These are phyloP conservation scores for Mugil cephalus DNA, from an alignment of 2,113 vertebrate species.

Conservation along the genomic window DNA sequence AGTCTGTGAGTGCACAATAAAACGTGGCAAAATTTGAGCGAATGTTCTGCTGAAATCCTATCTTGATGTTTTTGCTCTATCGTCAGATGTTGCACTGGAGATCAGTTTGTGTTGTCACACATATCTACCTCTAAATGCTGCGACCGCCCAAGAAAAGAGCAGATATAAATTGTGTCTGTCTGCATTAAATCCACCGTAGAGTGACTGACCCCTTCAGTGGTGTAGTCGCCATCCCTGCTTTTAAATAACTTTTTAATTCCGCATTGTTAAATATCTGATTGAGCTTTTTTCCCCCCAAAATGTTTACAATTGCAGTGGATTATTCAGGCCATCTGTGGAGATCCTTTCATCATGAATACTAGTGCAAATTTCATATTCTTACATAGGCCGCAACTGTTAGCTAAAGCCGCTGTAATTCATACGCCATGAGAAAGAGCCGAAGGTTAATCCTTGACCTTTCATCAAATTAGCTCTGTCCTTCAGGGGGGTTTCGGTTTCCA, in stretches of 20 bases:
- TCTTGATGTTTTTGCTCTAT: too few species aligned
- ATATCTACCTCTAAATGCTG: too few species aligned
- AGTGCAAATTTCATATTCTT: not conserved
- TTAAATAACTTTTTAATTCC: not conserved
- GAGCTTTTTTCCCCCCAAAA: too few species aligned
- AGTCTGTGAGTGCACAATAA: too few species aligned
- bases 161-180: not conserved
- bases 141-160: not conserved
- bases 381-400: not conserved
- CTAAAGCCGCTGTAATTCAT: slow-evolving; percentile 17
- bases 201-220: too few species aligned
- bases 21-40: too few species aligned
- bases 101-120: slow-evolving; percentile 1
- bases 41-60: too few species aligned
- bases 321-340: not conserved
- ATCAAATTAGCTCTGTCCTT: slow-evolving; percentile 45
- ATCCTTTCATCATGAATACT: not conserved
- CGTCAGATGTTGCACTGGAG: too few species aligned
- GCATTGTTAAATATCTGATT: not conserved
- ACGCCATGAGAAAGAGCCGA: slow-evolving; percentile 15
- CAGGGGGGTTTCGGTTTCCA: slow-evolving; percentile 61
- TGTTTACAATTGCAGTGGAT: not conserved
- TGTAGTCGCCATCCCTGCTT: too few species aligned
- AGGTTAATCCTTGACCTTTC: slow-evolving; percentile 66
- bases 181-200: too few species aligned